Evolutionary conservation across 2,888 invertebrate species (phyloP).

Genomic region (Hypolimnas misippus): DNA sequence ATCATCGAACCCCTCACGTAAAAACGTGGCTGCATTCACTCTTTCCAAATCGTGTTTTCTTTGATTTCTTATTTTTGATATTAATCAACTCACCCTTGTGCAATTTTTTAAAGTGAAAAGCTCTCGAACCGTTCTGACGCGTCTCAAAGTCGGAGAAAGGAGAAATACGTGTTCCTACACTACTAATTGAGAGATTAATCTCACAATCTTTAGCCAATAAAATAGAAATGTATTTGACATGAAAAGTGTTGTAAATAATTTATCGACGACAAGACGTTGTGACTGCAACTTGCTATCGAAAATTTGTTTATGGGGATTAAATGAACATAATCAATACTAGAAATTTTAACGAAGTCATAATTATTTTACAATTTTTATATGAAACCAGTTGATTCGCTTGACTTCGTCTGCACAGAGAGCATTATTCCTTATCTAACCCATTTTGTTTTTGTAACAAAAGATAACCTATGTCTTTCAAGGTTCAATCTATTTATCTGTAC

Average conservation of each 20-base stretch:
- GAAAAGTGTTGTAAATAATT: background rate
- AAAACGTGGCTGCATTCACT: slow-evolving; percentile 51
- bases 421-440: too few relatives aligned
- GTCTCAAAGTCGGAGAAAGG: slow-evolving; percentile 64
- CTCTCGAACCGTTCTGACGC: slow-evolving; percentile 58
- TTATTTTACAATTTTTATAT: too few relatives aligned
- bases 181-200: slow-evolving; percentile 33
- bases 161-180: slow-evolving; percentile 70
- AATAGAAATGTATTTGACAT: background rate
- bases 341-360: too few relatives aligned
- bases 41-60: slow-evolving; percentile 52
- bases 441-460: too few relatives aligned
- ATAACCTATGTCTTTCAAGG: too few relatives aligned
- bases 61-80: slow-evolving; percentile 71
- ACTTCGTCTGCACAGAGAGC: too few relatives aligned
- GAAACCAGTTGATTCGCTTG: too few relatives aligned
- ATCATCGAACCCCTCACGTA: slow-evolving; percentile 36
- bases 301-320: too few relatives aligned
- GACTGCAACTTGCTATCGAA: background rate
- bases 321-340: too few relatives aligned
- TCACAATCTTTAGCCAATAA: background rate
- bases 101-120: slow-evolving; percentile 66
- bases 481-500: too few relatives aligned
- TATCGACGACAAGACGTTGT: background rate
- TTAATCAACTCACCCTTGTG: slow-evolving; percentile 73